These are phyloP conservation scores for Eudyptes chrysolophus DNA, from an alignment of 2,113 vertebrate genomes.

Conservation along the genomic window DNA sequence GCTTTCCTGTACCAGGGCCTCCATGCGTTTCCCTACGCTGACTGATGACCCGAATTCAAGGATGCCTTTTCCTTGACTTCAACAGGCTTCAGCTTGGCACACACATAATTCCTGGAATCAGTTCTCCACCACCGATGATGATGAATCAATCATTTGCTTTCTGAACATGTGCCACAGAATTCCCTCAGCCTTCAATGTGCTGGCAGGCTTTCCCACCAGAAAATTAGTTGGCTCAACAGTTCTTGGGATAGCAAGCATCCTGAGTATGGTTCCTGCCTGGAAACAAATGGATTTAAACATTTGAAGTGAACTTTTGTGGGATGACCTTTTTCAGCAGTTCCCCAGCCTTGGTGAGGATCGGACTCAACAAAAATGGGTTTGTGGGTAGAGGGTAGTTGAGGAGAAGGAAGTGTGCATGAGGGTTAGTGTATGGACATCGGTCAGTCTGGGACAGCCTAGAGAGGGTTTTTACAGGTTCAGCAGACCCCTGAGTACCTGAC, in stretches of 20 bases:
- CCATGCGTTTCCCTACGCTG: neutral
- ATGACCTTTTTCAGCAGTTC: neutral
- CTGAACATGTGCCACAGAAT: slow-evolving; percentile 49
- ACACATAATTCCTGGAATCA: slow-evolving; percentile 29
- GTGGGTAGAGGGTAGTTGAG: neutral
- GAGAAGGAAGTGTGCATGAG: neutral
- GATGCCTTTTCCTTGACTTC: slow-evolving; percentile 49
- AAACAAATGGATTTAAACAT: slow-evolving; percentile 8
- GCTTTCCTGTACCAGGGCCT: slow-evolving; percentile 26
- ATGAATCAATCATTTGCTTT: slow-evolving; percentile 60
- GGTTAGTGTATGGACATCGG: neutral
- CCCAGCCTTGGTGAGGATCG: neutral
- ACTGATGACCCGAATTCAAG: slow-evolving; percentile 43
- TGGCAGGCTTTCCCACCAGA: slow-evolving; percentile 53
- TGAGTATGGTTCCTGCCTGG: neutral
- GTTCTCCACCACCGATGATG: slow-evolving; percentile 4
- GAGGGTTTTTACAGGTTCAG: neutral
- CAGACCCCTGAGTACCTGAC: neutral
- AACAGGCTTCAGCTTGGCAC: slow-evolving; percentile 17
- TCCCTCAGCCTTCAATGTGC: slow-evolving; percentile 29
- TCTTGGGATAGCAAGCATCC: slow-evolving; percentile 15
- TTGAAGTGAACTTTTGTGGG: neutral
- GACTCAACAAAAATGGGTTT: neutral
- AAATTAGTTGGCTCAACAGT: slow-evolving; percentile 36
- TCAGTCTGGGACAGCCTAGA: neutral